Percentiles rank a stretch among this genome's conserved stretches.
Conservation (phyloP, 2,113 vertebrate species). For the Rynchops niger region DNA sequence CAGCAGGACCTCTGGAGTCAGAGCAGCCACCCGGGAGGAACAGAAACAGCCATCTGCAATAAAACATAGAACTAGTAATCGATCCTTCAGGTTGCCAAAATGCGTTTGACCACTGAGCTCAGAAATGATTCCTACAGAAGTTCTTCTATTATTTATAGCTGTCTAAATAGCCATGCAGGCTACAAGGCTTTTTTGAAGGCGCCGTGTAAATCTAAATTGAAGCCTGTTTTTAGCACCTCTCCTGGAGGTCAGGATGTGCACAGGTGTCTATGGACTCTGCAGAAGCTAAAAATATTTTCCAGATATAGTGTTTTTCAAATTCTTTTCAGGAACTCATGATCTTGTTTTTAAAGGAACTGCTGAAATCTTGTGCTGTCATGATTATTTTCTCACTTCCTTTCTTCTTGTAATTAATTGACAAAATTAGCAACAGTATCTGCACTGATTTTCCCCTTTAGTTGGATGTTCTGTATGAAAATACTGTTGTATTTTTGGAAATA, state of each 20-base stretch:
- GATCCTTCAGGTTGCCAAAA: background rate
- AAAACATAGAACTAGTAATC: background rate
- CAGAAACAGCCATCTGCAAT: background rate
- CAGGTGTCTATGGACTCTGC: background rate
- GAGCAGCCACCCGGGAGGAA: background rate
- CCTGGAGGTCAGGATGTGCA: background rate
- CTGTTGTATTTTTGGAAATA: background rate
- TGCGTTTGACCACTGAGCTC: background rate
- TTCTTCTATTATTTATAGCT: background rate
- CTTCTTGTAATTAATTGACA: background rate
- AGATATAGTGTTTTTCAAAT: accelerated
- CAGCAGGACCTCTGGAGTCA: background rate
- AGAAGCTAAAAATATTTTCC: background rate
- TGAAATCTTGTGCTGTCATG: background rate
- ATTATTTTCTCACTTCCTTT: background rate
- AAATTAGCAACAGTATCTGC: background rate
- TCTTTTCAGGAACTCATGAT: background rate
- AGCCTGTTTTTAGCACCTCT: background rate
- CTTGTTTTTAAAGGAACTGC: background rate
- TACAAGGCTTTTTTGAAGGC: background rate
- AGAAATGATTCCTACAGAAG: background rate
- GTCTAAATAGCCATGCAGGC: background rate
- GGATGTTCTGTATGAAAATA: background rate
- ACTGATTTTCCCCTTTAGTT: background rate
- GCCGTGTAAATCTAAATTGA: background rate